A percentile compares a stretch with the other conserved stretches of the same genome.
phyloP scores from a whole-genome alignment of 2,797 vertebrate species.

The Sitta carolinensis region DNA sequence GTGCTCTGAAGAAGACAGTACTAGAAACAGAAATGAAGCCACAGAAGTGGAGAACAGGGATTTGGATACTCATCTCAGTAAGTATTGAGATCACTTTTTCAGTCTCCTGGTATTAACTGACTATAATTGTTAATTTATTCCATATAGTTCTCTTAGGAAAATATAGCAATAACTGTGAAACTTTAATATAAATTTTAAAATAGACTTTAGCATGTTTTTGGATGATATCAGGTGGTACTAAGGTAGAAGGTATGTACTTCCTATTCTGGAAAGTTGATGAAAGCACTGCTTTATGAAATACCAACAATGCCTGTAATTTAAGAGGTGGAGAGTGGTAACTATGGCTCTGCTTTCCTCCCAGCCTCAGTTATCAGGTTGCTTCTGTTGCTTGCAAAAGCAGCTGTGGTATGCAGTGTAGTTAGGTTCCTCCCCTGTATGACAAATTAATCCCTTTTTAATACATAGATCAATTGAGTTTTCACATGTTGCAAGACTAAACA shows the following conservation, averaged over 20 bases:
- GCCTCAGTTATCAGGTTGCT: not conserved
- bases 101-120: not conserved
- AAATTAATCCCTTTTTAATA: not conserved
- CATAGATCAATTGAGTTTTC: not conserved
- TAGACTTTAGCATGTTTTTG: not conserved
- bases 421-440: not conserved
- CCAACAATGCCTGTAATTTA: not conserved
- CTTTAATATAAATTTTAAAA: not conserved
- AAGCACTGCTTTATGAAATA: not conserved
- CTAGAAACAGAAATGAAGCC: constrained; percentile 25
- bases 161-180: not conserved
- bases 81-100: constrained; percentile 29
- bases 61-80: constrained; percentile 55
- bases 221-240: not conserved
- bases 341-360: not conserved
- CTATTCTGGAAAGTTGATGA: not conserved
- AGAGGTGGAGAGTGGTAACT: not conserved
- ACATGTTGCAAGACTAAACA: not conserved
- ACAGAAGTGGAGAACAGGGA: not conserved
- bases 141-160: not conserved
- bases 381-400: not conserved
- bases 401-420: not conserved
- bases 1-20: constrained; percentile 37
- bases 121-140: not conserved
- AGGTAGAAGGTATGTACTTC: not conserved